Evolutionary conservation across 2,888 invertebrate genomes (phyloP).

Genomic region (Tipula unca): DNA sequence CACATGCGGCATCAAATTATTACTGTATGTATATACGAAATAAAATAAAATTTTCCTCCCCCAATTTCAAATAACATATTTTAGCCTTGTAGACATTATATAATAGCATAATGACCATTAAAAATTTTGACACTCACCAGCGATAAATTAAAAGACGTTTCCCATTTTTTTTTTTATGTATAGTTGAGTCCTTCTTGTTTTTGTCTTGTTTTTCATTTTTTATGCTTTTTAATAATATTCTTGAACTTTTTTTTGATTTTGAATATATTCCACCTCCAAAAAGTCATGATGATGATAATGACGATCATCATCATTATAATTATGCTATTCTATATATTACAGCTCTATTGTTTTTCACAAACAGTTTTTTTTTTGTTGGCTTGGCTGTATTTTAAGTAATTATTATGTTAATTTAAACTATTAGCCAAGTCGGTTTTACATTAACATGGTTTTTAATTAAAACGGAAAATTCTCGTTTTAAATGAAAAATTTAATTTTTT

Average conservation of each 20-base stretch:
- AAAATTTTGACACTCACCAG: background rate
- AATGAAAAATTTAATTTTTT: too few species aligned
- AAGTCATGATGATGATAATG: slow-evolving; percentile 3
- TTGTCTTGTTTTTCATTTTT: background rate
- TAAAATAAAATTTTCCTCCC: background rate
- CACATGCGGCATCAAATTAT: background rate
- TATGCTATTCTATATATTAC: background rate
- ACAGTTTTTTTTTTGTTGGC: background rate
- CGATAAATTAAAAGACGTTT: slow-evolving; percentile 8
- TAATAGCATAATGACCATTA: background rate
- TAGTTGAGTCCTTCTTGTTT: background rate
- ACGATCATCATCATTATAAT: background rate
- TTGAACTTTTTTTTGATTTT: background rate
- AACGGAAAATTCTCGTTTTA: background rate
- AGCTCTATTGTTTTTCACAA: background rate
- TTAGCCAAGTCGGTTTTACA: background rate
- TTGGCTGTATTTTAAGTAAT: background rate
- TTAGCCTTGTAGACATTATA: background rate
- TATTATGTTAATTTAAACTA: background rate
- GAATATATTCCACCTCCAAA: background rate
- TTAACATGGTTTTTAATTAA: background rate
- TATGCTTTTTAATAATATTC: background rate
- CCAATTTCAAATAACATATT: background rate
- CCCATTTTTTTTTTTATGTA: background rate
- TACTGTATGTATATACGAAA: too few species aligned